A percentile compares a stretch with the other conserved stretches of the same genome.
phyloP scores from a whole-genome alignment of 2,113 vertebrate species.

The Callionymus lyra region DNA sequence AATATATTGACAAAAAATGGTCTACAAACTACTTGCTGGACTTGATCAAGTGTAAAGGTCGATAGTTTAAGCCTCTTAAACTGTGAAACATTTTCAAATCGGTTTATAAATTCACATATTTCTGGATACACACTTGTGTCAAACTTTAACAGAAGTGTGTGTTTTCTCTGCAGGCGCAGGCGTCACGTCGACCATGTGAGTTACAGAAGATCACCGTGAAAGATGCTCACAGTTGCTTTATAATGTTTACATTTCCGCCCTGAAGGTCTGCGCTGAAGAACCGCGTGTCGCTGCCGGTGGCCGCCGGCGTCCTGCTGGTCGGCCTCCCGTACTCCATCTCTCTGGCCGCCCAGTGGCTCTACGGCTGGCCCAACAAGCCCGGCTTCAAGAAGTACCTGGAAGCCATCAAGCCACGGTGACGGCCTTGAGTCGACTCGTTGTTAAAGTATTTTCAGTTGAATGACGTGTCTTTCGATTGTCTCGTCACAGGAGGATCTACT shows the following conservation, averaged over 20 bases:
- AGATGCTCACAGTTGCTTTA: background rate
- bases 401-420: conserved; percentile 63
- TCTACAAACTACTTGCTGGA: no score
- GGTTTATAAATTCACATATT: no score
- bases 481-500: conserved; percentile 51
- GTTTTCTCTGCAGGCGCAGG: no score
- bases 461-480: background rate
- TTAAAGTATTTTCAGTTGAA: background rate
- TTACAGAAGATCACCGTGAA: no score
- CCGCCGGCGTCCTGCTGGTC: conserved; percentile 44
- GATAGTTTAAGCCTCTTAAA: no score
- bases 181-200: no score
- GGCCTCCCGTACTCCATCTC: conserved; percentile 59
- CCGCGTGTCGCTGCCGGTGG: conserved; percentile 44
- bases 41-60: no score
- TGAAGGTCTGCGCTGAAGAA: conserved; percentile 46
- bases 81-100: no score
- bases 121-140: no score
- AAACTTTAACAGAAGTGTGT: no score
- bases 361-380: conserved; percentile 61
- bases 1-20: no score
- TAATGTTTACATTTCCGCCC: background rate
- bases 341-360: conserved; percentile 54
- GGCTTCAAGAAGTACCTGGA: conserved; percentile 65
- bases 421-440: background rate